Evolutionary conservation across 1,140 invertebrate genomes (phyloP), one percentile per base, ranked within the genome.

Genomic region (Dreissena rostriformis): DNA sequence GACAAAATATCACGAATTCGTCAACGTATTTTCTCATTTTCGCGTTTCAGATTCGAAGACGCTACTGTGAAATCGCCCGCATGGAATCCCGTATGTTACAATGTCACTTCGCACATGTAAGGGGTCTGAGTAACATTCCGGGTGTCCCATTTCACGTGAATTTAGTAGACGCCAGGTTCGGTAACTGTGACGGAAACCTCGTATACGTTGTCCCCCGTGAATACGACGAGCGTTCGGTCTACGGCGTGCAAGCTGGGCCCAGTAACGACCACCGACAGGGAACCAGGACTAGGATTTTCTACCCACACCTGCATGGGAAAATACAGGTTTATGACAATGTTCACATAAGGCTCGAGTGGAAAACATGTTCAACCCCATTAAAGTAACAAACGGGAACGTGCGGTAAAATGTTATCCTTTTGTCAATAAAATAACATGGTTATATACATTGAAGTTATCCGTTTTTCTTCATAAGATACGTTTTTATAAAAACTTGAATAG

Each of bases 101-200:
- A 5, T 10, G 82, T 71, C 4, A 86, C 80, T 63, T 85, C 80
- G 65, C 82, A 83, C 24, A 87, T 81, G 78, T 91, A 93, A 2
- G 92, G 92, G 67, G 91, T 91, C 22, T 90, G 88, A 1, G 87
- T 74, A 49, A 93, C 86, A 12, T 85, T 82, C n/a, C 80, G 39
- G 22, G 91, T 90, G n/a, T 81, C 86, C 91, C 92, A 93, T 65
- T 91, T 91, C 0, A 93, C 88, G 52, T 82, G 87, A 28, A 93
- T 92, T n/a, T 91, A 61, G 75, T 93, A 93, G 12, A 88, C 86
- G 22, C 92, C 92, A 7, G 90, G 88, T 11, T 79, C 74, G 14
- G 88, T 84, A 12, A 93, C 92, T 79, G 88, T 87, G 71, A 90
- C 92, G 1, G 79, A 87, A 28, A 93, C 86, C 79, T 92, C 90